A percentile compares a stretch with the other conserved stretches of the same genome.
These are phyloP conservation scores for Nephrotoma guestfalica DNA, from an alignment of 2,888 invertebrate genomes.

Conservation along the genomic window DNA sequence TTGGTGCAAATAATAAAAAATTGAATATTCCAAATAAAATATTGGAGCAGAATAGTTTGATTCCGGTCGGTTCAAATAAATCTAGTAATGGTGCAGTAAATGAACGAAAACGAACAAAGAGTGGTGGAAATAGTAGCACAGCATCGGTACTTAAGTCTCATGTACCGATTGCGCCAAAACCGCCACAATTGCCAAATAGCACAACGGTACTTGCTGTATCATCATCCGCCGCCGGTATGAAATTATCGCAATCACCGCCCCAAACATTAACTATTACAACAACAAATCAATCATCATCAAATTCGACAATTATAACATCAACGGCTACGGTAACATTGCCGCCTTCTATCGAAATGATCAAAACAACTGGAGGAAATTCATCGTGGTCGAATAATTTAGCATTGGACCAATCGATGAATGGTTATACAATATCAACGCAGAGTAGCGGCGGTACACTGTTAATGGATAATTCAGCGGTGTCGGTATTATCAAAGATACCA, in stretches of 20 bases:
- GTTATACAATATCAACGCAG: not conserved
- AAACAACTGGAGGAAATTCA: not conserved
- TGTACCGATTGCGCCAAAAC: slow-evolving; percentile 1
- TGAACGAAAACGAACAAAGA: slow-evolving; percentile 8
- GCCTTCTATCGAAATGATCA: not conserved
- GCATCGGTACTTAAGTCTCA: slow-evolving; percentile 4
- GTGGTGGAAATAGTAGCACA: not conserved
- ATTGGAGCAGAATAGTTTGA: slow-evolving; percentile 15
- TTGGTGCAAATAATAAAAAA: slow-evolving; percentile 7
- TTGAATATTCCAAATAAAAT: slow-evolving; percentile 15
- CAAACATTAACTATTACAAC: not conserved
- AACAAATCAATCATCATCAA: not conserved
- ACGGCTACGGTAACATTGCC: not conserved
- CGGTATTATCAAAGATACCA: slow-evolving; percentile 60
- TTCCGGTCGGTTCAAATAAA: slow-evolving; percentile 10
- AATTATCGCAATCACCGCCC: not conserved
- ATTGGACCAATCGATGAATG: not conserved
- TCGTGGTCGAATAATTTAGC: not conserved
- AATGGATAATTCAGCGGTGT: slow-evolving; percentile 13
- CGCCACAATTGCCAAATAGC: slow-evolving; percentile 5
- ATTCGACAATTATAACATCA: not conserved
- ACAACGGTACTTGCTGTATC: slow-evolving; percentile 6
- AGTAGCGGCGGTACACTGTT: not conserved
- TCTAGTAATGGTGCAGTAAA: slow-evolving; percentile 7
- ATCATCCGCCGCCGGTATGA: not conserved